Evolutionary conservation across 2,888 invertebrate genomes (phyloP), one percentile per base, ranked within the genome.

Genomic region (Cordilura impudica): DNA sequence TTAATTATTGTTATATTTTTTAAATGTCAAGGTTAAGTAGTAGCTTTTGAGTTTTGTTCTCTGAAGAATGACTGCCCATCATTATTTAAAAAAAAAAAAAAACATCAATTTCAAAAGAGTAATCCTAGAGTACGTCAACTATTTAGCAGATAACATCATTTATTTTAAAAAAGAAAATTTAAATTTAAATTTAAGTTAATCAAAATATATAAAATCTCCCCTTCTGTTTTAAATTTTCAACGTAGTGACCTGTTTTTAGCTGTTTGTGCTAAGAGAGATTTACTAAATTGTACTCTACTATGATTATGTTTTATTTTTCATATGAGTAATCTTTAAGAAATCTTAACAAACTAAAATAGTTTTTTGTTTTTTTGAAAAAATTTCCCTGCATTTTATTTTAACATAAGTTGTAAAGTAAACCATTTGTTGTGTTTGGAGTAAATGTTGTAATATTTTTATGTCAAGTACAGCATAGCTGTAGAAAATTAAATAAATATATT

Each of bases 281-380:
- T n/a, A 39, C 39, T 10, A 10, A 21, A 7, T 45, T 16, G 6
- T 18, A 4, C 7, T 14, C 18, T 45, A 16, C 16, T 5, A 19
- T 49, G n/a, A 12, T 5, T 5, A 1, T 18, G 19, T 26, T 18
- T 56, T 1, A 18, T 49, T 51, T n/a, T 39, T 43, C 4, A 23
- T 26, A 56, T 39, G 56, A 65, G 35, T 39, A 56, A 58, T 73
- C 29, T 65, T 65, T 58, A 58, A 58, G 49, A 58, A 58, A 58
- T 73, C 65, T 65, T 23, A 19, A 58, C 56, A 65, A 49, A 58
- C 49, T 39, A 73, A 65, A 73, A 58, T 73, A 65, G 65, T 39
- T 74, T 74, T 58, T 51, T 70, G 78, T 31, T 49, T 61, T 66
- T 26, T 19, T n/a, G 5, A 1, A 10, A 47, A n/a, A 1, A 26